Percentiles rank a stretch among this genome's conserved stretches.
Evolutionary conservation across 1,140 invertebrate genomes (phyloP).

Genomic region (Drosophila prosaltans): DNA sequence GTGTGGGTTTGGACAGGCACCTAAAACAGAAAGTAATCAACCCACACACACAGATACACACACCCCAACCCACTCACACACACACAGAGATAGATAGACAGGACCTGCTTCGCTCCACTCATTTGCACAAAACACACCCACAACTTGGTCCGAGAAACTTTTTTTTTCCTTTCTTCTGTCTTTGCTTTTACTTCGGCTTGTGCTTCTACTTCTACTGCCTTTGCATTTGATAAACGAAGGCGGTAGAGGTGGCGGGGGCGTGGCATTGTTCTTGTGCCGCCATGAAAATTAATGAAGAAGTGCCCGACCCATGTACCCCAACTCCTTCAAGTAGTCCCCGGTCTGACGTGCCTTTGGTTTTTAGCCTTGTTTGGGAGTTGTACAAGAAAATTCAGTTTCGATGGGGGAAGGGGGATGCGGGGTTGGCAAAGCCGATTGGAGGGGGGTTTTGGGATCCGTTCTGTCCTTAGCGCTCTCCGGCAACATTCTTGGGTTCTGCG

Average conservation of each 20-base stretch:
- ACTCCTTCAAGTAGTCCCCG: slow-evolving; percentile 18
- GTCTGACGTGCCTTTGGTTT: slow-evolving; percentile 33
- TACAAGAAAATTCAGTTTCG: not conserved
- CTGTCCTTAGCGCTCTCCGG: slow-evolving; percentile 27
- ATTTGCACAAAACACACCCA: slow-evolving; percentile 81
- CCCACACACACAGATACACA: slow-evolving; percentile 57
- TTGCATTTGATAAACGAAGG: slow-evolving; percentile 37
- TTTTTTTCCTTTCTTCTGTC: slow-evolving; percentile 44
- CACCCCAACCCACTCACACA: slow-evolving; percentile 17
- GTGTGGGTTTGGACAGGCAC: slow-evolving; percentile 52
- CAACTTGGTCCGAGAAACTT: slow-evolving; percentile 75
- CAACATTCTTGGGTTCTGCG: slow-evolving; percentile 47
- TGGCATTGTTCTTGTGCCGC: slow-evolving; percentile 77
- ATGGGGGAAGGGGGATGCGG: not conserved
- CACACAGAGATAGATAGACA: slow-evolving; percentile 29
- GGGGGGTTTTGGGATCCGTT: slow-evolving; percentile 3
- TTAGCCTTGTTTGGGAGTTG: not conserved
- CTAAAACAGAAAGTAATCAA: slow-evolving; percentile 81
- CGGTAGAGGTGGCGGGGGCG: slow-evolving; percentile 10
- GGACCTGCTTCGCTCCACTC: slow-evolving; percentile 59
- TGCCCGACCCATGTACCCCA: slow-evolving; percentile 73
- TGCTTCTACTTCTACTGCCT: slow-evolving; percentile 31
- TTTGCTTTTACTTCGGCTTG: slow-evolving; percentile 47
- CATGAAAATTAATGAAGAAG: slow-evolving; percentile 82
- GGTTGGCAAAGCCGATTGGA: not conserved